phyloP scores from a whole-genome alignment of 2,113 vertebrate genomes.

The Probosciger aterrimus region DNA sequence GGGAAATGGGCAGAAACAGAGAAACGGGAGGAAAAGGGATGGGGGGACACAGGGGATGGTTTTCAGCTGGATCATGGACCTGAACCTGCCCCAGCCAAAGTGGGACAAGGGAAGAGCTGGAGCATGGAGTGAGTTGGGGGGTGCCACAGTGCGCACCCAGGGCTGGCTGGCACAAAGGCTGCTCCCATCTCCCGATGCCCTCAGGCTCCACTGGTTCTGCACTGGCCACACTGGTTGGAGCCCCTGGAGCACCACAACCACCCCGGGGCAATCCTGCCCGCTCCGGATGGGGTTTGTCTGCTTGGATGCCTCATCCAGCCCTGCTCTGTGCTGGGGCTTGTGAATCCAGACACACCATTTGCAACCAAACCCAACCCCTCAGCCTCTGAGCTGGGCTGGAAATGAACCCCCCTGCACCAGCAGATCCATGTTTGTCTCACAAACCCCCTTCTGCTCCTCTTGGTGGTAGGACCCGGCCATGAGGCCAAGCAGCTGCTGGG shows the following conservation, averaged over 20 bases:
- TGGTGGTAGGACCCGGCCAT: not conserved
- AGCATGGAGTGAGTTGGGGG: rapidly evolving
- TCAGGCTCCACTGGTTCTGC: constrained; percentile 21
- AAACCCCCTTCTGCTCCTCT: not conserved
- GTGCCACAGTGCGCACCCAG: too few species aligned
- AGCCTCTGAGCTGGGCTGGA: not conserved
- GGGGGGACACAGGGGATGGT: not conserved
- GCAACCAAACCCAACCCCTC: not conserved
- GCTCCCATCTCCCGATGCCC: not conserved
- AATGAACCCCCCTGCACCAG: not conserved
- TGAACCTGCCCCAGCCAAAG: not conserved
- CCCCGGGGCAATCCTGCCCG: not conserved
- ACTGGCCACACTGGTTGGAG: not conserved
- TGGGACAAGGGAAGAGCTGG: not conserved
- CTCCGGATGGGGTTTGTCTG: not conserved
- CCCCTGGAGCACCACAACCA: not conserved
- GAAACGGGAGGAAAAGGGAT: not conserved
- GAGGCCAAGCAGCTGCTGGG: not conserved
- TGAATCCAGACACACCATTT: not conserved
- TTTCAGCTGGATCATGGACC: not conserved
- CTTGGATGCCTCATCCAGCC: not conserved
- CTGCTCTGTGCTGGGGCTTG: not conserved
- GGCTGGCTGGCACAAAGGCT: not conserved
- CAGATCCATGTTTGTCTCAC: not conserved
- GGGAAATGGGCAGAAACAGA: not conserved